Percentiles rank a stretch among this genome's conserved stretches.
These are phyloP conservation scores for Stictocephala bisonia DNA, from an alignment of 2,888 invertebrate species.

Conservation along the genomic window DNA sequence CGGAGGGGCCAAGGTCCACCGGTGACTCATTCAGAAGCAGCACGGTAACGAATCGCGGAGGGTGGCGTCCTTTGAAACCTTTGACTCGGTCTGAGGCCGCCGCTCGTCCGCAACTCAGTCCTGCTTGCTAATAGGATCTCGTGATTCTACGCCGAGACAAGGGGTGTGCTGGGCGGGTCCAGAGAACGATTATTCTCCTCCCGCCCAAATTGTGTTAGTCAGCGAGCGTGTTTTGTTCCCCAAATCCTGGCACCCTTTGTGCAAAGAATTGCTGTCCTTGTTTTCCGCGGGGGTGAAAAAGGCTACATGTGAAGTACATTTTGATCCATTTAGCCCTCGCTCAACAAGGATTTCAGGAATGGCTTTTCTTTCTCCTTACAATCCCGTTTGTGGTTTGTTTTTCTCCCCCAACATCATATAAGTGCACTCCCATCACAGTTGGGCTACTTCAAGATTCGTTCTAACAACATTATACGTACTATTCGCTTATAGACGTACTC, in stretches of 20 bases:
- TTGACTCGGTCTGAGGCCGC: not conserved
- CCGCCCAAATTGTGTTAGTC: slow-evolving; percentile 14
- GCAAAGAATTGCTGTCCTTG: slow-evolving; percentile 25
- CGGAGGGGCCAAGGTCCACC: slow-evolving; percentile 8
- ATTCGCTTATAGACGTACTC: too few relatives aligned
- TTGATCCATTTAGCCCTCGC: slow-evolving; percentile 38
- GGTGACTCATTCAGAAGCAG: slow-evolving; percentile 21
- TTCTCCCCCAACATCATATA: too few relatives aligned
- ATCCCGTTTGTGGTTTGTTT: slow-evolving; percentile 19
- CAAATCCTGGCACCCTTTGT: slow-evolving; percentile 25
- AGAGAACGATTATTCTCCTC: slow-evolving; percentile 14
- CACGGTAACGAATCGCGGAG: slow-evolving; percentile 29
- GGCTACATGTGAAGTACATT: slow-evolving; percentile 29
- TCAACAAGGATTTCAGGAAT: slow-evolving; percentile 33
- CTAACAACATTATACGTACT: too few relatives aligned
- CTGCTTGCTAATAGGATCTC: slow-evolving; percentile 20
- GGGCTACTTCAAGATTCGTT: too few relatives aligned
- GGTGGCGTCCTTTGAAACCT: slow-evolving; percentile 17
- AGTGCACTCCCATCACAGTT: too few relatives aligned
- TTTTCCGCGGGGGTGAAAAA: not conserved
- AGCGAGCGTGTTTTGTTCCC: not conserved
- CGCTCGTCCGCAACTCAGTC: not conserved
- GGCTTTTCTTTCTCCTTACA: slow-evolving; percentile 30
- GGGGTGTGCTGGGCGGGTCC: not conserved
- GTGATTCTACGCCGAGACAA: not conserved